Conservation (phyloP, 1,140 invertebrate genomes). For the Steinernema khuongi region DNA sequence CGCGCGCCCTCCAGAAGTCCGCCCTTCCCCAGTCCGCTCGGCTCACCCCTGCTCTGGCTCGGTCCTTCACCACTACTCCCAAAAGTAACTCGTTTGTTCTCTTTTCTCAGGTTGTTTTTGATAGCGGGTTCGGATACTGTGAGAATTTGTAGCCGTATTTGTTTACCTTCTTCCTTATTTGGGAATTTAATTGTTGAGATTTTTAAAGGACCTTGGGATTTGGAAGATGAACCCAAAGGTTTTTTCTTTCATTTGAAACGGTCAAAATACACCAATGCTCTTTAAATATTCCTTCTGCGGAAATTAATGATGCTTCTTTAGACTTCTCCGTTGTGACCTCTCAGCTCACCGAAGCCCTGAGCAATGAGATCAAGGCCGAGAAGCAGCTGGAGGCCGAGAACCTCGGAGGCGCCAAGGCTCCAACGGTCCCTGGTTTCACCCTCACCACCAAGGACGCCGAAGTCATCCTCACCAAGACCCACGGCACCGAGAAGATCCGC, state of each 20-base stretch:
- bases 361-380: constrained; percentile 54
- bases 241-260: no score
- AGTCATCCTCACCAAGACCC: constrained; percentile 52
- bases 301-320: constrained; percentile 1
- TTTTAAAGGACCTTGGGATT: no score
- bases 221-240: no score
- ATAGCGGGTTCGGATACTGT: no score
- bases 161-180: no score
- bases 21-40: background rate
- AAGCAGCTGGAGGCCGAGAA: constrained; percentile 51
- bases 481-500: constrained; percentile 52
- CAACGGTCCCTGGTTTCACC: constrained; percentile 49
- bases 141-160: no score
- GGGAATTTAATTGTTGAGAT: no score
- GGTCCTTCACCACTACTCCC: background rate
- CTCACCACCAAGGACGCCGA: constrained; percentile 53
- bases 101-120: no score
- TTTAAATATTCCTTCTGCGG: no score
- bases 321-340: constrained; percentile 20
- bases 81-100: background rate
- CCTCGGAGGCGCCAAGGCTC: constrained; percentile 46
- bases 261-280: no score
- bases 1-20: background rate
- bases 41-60: background rate
- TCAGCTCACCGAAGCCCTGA: constrained; percentile 46